Evolutionary conservation across 2,888 invertebrate genomes (phyloP), one percentile per base, ranked within the genome.

Genomic region (Antitype chi): DNA sequence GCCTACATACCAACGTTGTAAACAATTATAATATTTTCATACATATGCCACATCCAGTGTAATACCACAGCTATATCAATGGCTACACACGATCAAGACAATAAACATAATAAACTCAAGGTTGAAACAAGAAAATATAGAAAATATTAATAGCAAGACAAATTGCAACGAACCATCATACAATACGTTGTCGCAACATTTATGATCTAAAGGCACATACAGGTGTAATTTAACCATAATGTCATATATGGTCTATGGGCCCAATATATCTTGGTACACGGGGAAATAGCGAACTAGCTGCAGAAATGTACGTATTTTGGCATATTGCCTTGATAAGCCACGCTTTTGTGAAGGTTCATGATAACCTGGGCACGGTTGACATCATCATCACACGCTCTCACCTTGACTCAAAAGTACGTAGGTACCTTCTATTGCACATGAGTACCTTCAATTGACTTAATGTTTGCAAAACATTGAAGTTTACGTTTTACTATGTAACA

Each of bases 101-200:
- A 95, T 94, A 87, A 88, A 81, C 87, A 78, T 92, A 95, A 94
- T 93, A 92, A 85, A 92, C 91, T 91, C 95, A 96, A 96, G 95
- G 96, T 94, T 92, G 89, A 76, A 88, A 86, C 89, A 89, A 87
- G 91, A 91, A 92, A 91, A 92, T 88, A 91, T 88, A 91, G 89
- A 90, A 91, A 90, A 91, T 90, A 89, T 90, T 89, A 88, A 90
- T 89, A 88, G 87, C 78, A 87, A 88, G 89, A 92, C 90, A 91
- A 91, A 93, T 94, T 93, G 93, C 92, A 90, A 86, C 85, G 78
- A 64, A 70, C 74, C 77, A 28, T 55, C 81, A 47, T 73, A 85
- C 88, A 89, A 85, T 80, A 49, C 70, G 72, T 71, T 92, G 87
- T 88, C 86, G 93, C 90, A 93, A 92, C 89, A 74, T 74, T 87